These are phyloP conservation scores for Acanthochromis polyacanthus DNA, from an alignment of 2,113 vertebrate species.

Conservation along the genomic window DNA sequence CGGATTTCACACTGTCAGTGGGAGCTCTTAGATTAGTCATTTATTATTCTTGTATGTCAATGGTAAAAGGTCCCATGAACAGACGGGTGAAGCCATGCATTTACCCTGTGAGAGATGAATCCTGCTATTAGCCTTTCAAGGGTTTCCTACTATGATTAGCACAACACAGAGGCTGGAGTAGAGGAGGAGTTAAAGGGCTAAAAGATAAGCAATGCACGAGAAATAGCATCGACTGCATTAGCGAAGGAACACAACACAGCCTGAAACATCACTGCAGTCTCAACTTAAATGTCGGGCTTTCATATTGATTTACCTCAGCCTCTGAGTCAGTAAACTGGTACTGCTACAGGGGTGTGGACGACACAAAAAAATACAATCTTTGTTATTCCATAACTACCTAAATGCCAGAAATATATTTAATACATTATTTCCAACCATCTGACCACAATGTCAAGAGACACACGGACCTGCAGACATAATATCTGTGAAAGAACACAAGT, in stretches of 20 bases:
- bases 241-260: constrained; percentile 87
- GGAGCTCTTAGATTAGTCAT: constrained; percentile 12
- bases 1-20: constrained; percentile 48
- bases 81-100: constrained; percentile 54
- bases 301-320: constrained; percentile 93
- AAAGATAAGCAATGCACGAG: constrained; percentile 21
- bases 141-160: constrained; percentile 37
- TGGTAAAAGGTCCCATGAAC: constrained; percentile 11
- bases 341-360: constrained; percentile 92
- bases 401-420: constrained; percentile 12
- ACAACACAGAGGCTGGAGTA: constrained; percentile 49
- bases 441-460: constrained; percentile 6
- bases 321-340: constrained; percentile 99
- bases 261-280: constrained; percentile 85
- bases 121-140: constrained; percentile 34
- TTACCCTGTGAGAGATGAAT: constrained; percentile 37
- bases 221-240: constrained; percentile 75
- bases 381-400: constrained; percentile 83
- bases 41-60: constrained; percentile 29
- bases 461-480: constrained; percentile 21
- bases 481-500: constrained; percentile 38
- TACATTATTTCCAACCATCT: background rate
- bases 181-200: constrained; percentile 35
- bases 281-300: constrained; percentile 83
- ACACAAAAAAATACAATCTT: constrained; percentile 82